Conservation (phyloP, 2,888 invertebrate species). For the Amiota minor region DNA sequence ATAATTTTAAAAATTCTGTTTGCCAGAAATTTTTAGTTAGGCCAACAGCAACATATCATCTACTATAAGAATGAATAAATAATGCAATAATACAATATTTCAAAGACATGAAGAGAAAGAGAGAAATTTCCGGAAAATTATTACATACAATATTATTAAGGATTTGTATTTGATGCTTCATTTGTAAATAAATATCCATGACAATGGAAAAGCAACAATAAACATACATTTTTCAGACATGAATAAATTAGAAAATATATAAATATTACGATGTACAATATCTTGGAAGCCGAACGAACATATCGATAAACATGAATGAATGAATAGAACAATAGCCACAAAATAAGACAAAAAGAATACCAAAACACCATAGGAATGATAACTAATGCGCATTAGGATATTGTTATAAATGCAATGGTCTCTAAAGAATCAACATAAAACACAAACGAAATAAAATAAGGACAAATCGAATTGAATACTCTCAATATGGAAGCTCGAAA, state of each 20-base stretch:
- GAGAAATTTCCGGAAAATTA: no score
- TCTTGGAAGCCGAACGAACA: neutral
- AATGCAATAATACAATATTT: no score
- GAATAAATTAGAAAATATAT: neutral
- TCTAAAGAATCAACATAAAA: neutral
- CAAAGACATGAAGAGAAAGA: no score
- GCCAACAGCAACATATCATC: no score
- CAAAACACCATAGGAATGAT: neutral
- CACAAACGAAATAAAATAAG: neutral
- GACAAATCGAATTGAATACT: slow-evolving; percentile 5
- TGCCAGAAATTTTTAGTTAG: no score
- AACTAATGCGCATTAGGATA: neutral
- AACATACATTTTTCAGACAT: neutral
- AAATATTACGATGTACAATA: neutral
- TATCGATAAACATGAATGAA: neutral
- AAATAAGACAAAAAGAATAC: neutral
- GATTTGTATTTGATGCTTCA: no score
- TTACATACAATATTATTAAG: no score
- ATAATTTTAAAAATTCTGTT: no score
- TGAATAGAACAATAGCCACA: slow-evolving; percentile 6
- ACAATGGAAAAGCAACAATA: no score
- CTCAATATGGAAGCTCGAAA: neutral
- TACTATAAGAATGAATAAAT: no score
- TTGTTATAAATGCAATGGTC: neutral
- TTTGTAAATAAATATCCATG: no score